Percentiles rank a stretch among this genome's conserved stretches.
phyloP scores from a whole-genome alignment of 2,888 invertebrate genomes.

The Microctonus brassicae region DNA sequence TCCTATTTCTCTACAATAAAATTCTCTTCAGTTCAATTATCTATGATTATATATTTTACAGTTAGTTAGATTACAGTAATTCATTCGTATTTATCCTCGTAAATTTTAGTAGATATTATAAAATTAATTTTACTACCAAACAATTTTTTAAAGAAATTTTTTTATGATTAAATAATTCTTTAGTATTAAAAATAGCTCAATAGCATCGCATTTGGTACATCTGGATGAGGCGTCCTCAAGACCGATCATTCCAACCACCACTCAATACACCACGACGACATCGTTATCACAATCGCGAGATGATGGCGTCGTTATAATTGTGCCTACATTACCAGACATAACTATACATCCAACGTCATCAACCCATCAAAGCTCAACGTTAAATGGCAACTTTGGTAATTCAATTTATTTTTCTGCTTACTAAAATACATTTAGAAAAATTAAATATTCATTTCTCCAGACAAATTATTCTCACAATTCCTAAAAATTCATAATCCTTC shows the following conservation, averaged over 20 bases:
- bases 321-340: constrained; percentile 69
- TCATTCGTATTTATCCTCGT: no score
- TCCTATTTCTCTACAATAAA: not conserved
- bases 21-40: no score
- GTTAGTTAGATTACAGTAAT: no score
- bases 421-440: not conserved
- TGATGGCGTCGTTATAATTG: constrained; percentile 72
- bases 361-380: constrained; percentile 45
- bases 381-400: constrained; percentile 50
- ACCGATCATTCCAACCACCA: constrained; percentile 26
- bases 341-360: constrained; percentile 36
- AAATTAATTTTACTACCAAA: not conserved
- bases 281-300: constrained; percentile 55
- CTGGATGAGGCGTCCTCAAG: constrained; percentile 50
- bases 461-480: no score
- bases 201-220: constrained; percentile 58
- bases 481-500: no score
- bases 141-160: not conserved
- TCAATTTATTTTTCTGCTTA: constrained; percentile 44
- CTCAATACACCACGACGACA: constrained; percentile 34
- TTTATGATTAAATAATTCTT: constrained; percentile 9
- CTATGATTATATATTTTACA: no score
- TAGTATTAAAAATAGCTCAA: constrained; percentile 49
- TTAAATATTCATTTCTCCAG: no score
- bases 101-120: no score